Conservation (phyloP, 2,888 invertebrate genomes). For the Syritta pipiens region DNA sequence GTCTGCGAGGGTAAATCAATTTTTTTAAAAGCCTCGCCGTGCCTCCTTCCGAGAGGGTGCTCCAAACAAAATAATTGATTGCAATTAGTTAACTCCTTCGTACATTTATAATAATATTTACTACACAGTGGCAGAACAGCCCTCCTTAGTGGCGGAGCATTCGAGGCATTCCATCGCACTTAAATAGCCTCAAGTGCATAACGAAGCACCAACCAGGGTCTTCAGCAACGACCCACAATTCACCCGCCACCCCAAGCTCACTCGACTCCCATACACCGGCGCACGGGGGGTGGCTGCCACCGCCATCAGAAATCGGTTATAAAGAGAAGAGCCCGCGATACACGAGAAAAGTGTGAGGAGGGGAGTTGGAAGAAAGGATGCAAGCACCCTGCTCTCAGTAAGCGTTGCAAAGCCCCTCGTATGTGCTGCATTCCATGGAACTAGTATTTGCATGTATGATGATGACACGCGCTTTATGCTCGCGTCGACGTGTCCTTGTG, state of each 20-base stretch:
- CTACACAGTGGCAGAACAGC: neutral
- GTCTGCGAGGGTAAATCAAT: constrained; percentile 42
- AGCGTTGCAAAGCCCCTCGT: constrained; percentile 33
- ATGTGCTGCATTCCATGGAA: constrained; percentile 36
- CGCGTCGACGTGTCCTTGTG: constrained; percentile 29
- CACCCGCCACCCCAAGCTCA: neutral
- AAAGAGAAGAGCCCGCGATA: constrained; percentile 6
- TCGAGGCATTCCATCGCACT: constrained; percentile 34
- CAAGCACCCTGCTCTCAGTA: neutral
- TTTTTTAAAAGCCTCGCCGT: constrained; percentile 27
- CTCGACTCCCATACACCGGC: neutral
- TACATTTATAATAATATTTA: constrained; percentile 57
- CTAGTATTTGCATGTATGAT: constrained; percentile 64
- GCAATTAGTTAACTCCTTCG: constrained; percentile 55
- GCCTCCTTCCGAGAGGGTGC: too few relatives aligned
- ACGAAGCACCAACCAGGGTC: constrained; percentile 35
- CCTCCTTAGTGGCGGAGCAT: neutral
- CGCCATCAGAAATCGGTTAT: constrained; percentile 16
- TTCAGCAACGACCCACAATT: constrained; percentile 5
- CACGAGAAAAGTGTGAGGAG: neutral
- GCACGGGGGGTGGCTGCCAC: neutral
- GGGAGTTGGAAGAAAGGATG: neutral
- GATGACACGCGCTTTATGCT: constrained; percentile 54
- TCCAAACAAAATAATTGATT: constrained; percentile 60
- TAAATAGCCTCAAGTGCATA: constrained; percentile 61